A percentile compares a stretch with the other conserved stretches of the same genome.
Conservation (phyloP, 2,888 invertebrate species). For the Ophion ventricosus region DNA sequence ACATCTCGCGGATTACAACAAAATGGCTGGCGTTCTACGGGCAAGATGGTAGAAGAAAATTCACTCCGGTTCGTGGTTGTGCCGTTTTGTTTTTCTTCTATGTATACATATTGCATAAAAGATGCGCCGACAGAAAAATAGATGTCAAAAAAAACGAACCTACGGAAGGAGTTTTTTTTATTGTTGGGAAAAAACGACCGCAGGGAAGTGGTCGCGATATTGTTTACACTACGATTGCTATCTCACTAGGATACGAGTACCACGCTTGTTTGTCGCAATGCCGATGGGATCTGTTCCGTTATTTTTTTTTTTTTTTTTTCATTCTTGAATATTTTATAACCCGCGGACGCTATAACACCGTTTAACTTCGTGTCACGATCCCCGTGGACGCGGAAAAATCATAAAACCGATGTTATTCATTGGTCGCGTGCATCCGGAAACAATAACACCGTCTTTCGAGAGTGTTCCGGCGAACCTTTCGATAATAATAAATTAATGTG, state of each 20-base stretch:
- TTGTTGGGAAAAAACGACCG: slow-evolving; percentile 23
- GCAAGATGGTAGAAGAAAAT: slow-evolving; percentile 92
- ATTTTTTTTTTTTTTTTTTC: no score
- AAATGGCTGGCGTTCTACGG: slow-evolving; percentile 94
- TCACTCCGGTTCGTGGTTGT: neutral
- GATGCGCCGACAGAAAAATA: slow-evolving; percentile 9
- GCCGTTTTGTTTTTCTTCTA: neutral
- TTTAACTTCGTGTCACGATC: slow-evolving; percentile 7
- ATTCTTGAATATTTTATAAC: slow-evolving; percentile 57
- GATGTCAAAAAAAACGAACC: slow-evolving; percentile 2
- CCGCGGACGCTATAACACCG: slow-evolving; percentile 18
- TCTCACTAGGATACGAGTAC: slow-evolving; percentile 15
- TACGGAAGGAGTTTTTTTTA: neutral
- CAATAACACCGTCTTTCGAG: slow-evolving; percentile 16
- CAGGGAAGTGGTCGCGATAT: slow-evolving; percentile 16
- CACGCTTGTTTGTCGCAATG: slow-evolving; percentile 45
- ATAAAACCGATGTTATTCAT: slow-evolving; percentile 25
- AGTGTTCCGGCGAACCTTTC: neutral
- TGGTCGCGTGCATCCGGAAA: slow-evolving; percentile 2
- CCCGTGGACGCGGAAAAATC: slow-evolving; percentile 45
- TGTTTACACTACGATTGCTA: slow-evolving; percentile 41
- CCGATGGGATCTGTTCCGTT: slow-evolving; percentile 17
- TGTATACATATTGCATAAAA: neutral
- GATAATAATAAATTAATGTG: neutral
- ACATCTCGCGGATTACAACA: slow-evolving; percentile 96